Evolutionary conservation across 2,797 vertebrate genomes (phyloP), one percentile per base, ranked within the genome.

Genomic region (Thripadectes ignobilis): DNA sequence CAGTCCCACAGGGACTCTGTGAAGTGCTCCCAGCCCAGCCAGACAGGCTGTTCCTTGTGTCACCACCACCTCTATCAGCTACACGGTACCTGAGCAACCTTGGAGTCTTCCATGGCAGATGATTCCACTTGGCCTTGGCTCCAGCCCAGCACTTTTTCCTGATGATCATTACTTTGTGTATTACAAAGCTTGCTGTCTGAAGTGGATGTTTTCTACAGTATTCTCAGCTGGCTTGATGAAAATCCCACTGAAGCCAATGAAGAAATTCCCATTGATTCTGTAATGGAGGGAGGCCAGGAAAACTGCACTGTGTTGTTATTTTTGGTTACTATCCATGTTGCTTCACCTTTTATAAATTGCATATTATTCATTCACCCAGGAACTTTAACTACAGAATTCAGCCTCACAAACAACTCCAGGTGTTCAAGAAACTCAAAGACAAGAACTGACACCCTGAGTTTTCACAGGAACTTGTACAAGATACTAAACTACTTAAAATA

Each of bases 321-420:
- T 95, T 74, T 92, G 67, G 80, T 92, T 76, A 75, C 46, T 39
- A 27, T 79, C 73, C 85, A 86, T 54, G 39, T 63, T 90, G 67
- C 49, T 92, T 94, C 91, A 92, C 93, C 85, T 92, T 78, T 88
- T 87, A 95, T 93, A 94, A 95, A 76, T 4, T 48, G 39, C 11
- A 4, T 36, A 46, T 95, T 95, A 85, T 90, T 88, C 71, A 87
- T 82, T 86, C 91, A 92, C 88, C 63, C 74, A 92, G 80, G 85
- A 97, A 85, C 82, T 78, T 63, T 14, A 80, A 4, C 68, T 72
- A 62, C 34, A 92, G 80, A 73, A 76, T 63, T 62, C 48, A 67
- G 48, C 39, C 74, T 74, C 83, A 82, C 29, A 55, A 85, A 84
- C 58, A 92, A 52, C 24, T 86, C 82, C 95, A 93, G 66, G 85